Conservation (phyloP, 2,797 vertebrate genomes). For the Clarias laeviceps region DNA sequence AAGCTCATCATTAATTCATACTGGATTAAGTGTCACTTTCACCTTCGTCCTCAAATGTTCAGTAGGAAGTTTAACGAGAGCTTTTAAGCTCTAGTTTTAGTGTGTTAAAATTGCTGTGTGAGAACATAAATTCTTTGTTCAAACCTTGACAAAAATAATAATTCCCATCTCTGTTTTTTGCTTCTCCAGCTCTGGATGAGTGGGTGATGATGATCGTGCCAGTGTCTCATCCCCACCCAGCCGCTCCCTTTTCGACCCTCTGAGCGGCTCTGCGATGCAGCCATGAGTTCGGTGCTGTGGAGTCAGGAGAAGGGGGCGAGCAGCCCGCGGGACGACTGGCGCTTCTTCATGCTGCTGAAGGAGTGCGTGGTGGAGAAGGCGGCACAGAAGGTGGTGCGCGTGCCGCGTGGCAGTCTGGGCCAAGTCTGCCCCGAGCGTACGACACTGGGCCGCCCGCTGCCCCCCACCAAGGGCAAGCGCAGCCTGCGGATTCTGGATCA, state of each 20-base stretch:
- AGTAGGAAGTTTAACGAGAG: neutral
- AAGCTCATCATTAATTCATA: constrained; percentile 23
- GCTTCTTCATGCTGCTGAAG: constrained; percentile 93
- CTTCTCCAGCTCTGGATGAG: constrained; percentile 29
- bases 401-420: constrained; percentile 92
- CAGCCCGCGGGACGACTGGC: constrained; percentile 92
- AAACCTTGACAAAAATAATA: neutral
- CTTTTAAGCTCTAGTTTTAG: neutral
- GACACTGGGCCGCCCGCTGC: constrained; percentile 85
- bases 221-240: neutral
- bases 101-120: neutral
- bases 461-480: constrained; percentile 91
- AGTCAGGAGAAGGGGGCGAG: constrained; percentile 92
- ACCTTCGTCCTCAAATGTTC: neutral
- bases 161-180: neutral
- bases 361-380: constrained; percentile 94
- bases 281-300: constrained; percentile 95
- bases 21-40: constrained; percentile 16
- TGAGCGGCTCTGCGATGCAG: constrained; percentile 67
- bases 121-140: neutral
- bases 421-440: constrained; percentile 93
- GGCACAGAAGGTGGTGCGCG: constrained; percentile 88
- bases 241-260: neutral
- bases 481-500: constrained; percentile 94
- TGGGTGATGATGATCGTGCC: constrained; percentile 52